A percentile compares a stretch with the other conserved stretches of the same genome.
These are phyloP conservation scores for Drosophila melanosoma DNA, from an alignment of 2,888 invertebrate species.

Conservation along the genomic window DNA sequence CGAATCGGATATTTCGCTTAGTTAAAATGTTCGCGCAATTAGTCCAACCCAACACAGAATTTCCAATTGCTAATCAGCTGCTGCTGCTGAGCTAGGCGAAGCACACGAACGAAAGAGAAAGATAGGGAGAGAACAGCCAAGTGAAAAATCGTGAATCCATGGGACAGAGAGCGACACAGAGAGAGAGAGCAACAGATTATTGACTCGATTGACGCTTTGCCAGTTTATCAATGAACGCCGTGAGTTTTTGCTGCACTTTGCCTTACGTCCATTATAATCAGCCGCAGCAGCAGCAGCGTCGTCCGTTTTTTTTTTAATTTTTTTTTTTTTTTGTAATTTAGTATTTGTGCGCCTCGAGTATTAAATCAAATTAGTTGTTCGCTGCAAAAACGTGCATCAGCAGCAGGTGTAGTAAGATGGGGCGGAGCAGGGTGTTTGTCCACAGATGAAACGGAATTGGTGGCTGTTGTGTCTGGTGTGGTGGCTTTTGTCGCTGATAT, in stretches of 20 bases:
- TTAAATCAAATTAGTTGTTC: conserved; percentile 67
- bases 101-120: not conserved
- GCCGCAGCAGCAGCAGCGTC: conserved; percentile 6
- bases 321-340: conserved; percentile 5
- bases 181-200: conserved; percentile 34
- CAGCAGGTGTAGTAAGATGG: not conserved
- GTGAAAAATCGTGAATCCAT: conserved; percentile 15
- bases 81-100: not conserved
- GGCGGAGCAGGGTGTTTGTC: not conserved
- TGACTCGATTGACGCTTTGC: conserved; percentile 37
- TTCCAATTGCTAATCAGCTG: conserved; percentile 46
- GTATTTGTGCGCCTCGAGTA: conserved; percentile 28
- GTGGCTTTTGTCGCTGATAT: conserved; percentile 37
- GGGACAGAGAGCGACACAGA: conserved; percentile 14
- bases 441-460: conserved; percentile 47
- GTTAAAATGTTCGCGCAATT: conserved; percentile 72
- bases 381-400: conserved; percentile 57
- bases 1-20: conserved; percentile 71
- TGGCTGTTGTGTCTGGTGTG: conserved; percentile 24
- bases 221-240: conserved; percentile 61
- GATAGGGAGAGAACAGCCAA: not conserved
- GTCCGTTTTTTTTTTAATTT: conserved; percentile 18
- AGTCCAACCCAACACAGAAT: conserved; percentile 49
- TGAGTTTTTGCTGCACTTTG: conserved; percentile 52
- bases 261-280: conserved; percentile 43